Conservation (phyloP, 1,140 invertebrate genomes). For the Pogonognathellus flavescens region DNA sequence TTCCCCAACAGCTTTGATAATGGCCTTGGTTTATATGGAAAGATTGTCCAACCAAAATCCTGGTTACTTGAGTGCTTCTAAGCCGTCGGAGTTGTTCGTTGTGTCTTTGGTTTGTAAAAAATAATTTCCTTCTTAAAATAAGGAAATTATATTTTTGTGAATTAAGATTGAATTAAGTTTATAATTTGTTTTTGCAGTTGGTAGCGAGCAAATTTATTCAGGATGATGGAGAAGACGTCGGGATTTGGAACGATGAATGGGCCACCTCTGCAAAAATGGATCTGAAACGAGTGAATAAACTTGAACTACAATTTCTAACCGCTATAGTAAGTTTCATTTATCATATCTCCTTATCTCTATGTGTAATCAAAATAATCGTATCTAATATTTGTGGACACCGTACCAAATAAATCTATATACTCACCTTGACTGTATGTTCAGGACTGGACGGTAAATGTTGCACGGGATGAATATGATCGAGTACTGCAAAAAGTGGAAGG, state of each 20-base stretch:
- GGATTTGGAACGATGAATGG: slow-evolving; percentile 91
- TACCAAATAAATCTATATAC: slow-evolving; percentile 4
- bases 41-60: slow-evolving; percentile 84
- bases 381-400: not conserved
- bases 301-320: slow-evolving; percentile 89
- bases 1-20: slow-evolving; percentile 85
- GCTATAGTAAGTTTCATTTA: slow-evolving; percentile 82
- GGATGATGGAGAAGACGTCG: slow-evolving; percentile 90
- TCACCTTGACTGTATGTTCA: slow-evolving; percentile 69
- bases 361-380: slow-evolving; percentile 30
- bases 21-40: slow-evolving; percentile 90
- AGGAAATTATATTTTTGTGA: too few species aligned
- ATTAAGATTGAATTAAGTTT: too few species aligned
- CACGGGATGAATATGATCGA: slow-evolving; percentile 79
- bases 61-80: slow-evolving; percentile 83
- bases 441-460: slow-evolving; percentile 88
- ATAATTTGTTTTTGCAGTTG: slow-evolving; percentile 81
- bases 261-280: slow-evolving; percentile 83
- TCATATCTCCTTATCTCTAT: not conserved
- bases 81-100: slow-evolving; percentile 90
- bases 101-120: slow-evolving; percentile 88
- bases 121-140: too few species aligned
- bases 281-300: slow-evolving; percentile 81
- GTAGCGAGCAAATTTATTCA: slow-evolving; percentile 94
- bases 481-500: slow-evolving; percentile 79